A percentile compares a stretch with the other conserved stretches of the same genome.
phyloP scores from a whole-genome alignment of 37 sponge, comb jelly and placozoan species.

The Axinella damicornis region DNA sequence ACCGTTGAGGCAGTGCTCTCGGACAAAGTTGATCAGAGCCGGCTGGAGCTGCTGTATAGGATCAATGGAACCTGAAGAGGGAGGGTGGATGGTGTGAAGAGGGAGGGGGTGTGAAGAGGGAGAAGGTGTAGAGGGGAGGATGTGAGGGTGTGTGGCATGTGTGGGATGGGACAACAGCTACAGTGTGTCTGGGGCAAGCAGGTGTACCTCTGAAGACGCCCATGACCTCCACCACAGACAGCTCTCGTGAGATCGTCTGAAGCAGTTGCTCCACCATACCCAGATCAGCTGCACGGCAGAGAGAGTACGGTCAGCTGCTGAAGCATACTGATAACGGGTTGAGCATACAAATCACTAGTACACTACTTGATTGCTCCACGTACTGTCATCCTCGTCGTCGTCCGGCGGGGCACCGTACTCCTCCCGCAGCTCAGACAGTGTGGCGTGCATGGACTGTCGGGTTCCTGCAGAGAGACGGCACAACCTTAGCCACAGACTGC shows the following conservation, averaged over 20 bases:
- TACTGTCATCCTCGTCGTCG: slow-evolving; percentile 24
- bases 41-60: slow-evolving; percentile 38
- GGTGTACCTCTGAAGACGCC: slow-evolving; percentile 24
- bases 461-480: not conserved
- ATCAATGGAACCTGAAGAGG: not conserved
- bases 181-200: no score
- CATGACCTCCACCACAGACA: slow-evolving; percentile 54
- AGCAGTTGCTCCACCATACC: slow-evolving; percentile 51
- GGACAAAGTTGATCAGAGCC: slow-evolving; percentile 31
- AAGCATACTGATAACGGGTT: no score
- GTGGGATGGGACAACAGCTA: no score
- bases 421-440: slow-evolving; percentile 28
- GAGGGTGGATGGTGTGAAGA: no score
- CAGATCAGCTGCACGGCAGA: not conserved
- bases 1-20: slow-evolving; percentile 44
- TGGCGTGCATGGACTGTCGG: slow-evolving; percentile 23
- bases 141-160: no score
- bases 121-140: no score
- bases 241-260: slow-evolving; percentile 25
- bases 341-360: no score
- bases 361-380: no score
- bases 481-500: no score
- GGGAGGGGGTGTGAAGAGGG: no score
- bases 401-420: not conserved
- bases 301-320: no score